Evolutionary conservation across 2,113 vertebrate genomes (phyloP).

Genomic region (Potamarius usumacintae): DNA sequence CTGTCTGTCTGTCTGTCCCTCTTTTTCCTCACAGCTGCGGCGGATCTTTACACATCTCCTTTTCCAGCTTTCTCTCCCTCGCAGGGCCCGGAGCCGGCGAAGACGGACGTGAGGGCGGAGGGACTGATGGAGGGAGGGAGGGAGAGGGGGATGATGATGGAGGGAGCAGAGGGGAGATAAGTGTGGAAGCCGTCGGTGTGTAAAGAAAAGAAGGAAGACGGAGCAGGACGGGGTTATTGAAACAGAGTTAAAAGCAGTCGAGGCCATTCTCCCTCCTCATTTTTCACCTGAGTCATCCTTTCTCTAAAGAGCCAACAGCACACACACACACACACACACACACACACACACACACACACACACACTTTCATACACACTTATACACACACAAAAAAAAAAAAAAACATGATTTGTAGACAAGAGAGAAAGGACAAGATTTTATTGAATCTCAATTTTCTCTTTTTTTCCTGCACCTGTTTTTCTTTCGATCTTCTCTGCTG

Average conservation of each 20-base stretch:
- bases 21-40: constrained; percentile 66
- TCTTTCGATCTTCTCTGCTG: constrained; percentile 75
- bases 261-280: constrained; percentile 74
- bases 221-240: constrained; percentile 56
- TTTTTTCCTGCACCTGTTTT: constrained; percentile 82
- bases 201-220: constrained; percentile 63
- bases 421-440: constrained; percentile 76
- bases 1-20: neutral
- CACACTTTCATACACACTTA: constrained; percentile 57
- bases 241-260: constrained; percentile 62
- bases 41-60: constrained; percentile 41
- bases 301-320: constrained; percentile 72
- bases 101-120: neutral
- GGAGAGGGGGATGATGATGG: constrained; percentile 45
- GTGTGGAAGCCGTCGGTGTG: constrained; percentile 56
- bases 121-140: constrained; percentile 10
- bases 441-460: constrained; percentile 94
- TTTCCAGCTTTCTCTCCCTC: constrained; percentile 24
- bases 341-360: constrained; percentile 24
- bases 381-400: constrained; percentile 56
- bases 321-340: constrained; percentile 65
- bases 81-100: constrained; percentile 22
- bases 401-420: constrained; percentile 67
- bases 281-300: constrained; percentile 73
- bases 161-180: constrained; percentile 53